Evolutionary conservation across 2,888 invertebrate genomes (phyloP).

Genomic region (Endomychus coccineus): DNA sequence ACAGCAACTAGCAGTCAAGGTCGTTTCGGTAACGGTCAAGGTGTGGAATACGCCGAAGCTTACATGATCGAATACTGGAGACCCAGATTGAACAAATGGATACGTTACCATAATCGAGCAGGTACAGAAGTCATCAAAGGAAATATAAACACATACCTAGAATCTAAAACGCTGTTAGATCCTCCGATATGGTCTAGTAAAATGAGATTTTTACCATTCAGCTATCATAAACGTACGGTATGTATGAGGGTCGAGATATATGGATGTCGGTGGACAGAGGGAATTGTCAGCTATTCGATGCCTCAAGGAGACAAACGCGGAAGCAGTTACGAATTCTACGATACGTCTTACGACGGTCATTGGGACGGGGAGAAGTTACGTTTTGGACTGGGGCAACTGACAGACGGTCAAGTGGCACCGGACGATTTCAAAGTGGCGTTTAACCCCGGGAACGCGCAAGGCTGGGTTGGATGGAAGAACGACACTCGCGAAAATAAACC

Average conservation of each 20-base stretch:
- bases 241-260: conserved; percentile 89
- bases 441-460: conserved; percentile 56
- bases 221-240: conserved; percentile 73
- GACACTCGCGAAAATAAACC: conserved; percentile 58
- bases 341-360: conserved; percentile 78
- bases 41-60: conserved; percentile 77
- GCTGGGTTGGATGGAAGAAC: conserved; percentile 90
- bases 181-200: conserved; percentile 81
- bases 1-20: conserved; percentile 79
- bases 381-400: conserved; percentile 77
- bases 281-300: conserved; percentile 79
- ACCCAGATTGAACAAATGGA: conserved; percentile 72
- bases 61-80: conserved; percentile 82
- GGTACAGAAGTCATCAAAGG: conserved; percentile 71
- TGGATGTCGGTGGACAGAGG: conserved; percentile 81
- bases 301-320: conserved; percentile 79
- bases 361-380: conserved; percentile 68
- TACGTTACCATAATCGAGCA: conserved; percentile 65
- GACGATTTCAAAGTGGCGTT: conserved; percentile 63
- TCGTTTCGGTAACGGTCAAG: conserved; percentile 85
- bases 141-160: conserved; percentile 81
- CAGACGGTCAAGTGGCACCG: conserved; percentile 72
- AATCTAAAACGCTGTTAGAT: conserved; percentile 66
- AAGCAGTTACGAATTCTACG: conserved; percentile 72
- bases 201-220: conserved; percentile 79